Evolutionary conservation across 1,140 invertebrate genomes (phyloP).

Genomic region (Plectrocnemia conspersa): DNA sequence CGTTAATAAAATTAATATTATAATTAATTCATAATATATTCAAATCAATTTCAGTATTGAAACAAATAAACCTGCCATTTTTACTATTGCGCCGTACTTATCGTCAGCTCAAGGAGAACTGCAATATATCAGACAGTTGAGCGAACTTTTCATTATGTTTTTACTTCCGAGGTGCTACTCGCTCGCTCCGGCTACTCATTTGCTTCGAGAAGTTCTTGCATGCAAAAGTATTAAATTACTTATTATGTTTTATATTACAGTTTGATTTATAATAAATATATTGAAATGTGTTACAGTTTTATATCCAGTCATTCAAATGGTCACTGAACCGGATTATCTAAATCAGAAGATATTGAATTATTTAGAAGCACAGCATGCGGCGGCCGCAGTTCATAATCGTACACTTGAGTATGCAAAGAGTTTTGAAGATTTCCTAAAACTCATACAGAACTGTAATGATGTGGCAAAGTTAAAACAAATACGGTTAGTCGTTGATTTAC

Average conservation of each 20-base stretch:
- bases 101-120: constrained; percentile 68
- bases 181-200: constrained; percentile 67
- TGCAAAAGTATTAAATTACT: constrained; percentile 63
- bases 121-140: constrained; percentile 75
- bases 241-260: constrained; percentile 20
- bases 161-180: constrained; percentile 77
- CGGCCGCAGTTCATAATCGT: constrained; percentile 70
- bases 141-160: constrained; percentile 75
- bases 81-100: constrained; percentile 72
- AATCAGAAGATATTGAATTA: constrained; percentile 82
- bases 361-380: constrained; percentile 72
- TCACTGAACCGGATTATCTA: constrained; percentile 87
- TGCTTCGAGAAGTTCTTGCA: constrained; percentile 77
- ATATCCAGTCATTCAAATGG: constrained; percentile 73
- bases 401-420: constrained; percentile 84
- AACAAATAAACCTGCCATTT: constrained; percentile 59
- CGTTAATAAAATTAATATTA: not conserved
- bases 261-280: constrained; percentile 3
- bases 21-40: not conserved
- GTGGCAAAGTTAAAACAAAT: constrained; percentile 80
- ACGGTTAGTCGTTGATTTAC: constrained; percentile 53
- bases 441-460: constrained; percentile 77
- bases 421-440: constrained; percentile 83
- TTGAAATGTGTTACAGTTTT: constrained; percentile 60
- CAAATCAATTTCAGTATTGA: constrained; percentile 49